Conservation (phyloP, 1,140 invertebrate genomes). For the Goniozus legneri region DNA sequence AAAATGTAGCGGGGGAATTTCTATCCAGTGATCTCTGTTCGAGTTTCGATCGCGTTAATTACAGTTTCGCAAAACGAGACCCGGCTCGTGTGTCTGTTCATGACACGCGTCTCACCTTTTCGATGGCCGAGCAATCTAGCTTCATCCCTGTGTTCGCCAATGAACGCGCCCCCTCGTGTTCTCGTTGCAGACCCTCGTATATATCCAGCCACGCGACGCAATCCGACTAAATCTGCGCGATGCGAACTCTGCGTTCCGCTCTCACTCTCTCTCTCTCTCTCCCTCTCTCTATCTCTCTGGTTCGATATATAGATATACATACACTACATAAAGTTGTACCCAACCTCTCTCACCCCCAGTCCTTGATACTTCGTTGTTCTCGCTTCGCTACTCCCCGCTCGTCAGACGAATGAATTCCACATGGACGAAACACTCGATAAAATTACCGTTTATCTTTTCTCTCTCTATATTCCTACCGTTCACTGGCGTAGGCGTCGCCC, state of each 20-base stretch:
- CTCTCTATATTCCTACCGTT: neutral
- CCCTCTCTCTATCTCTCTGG: neutral
- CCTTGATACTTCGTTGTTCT: too few relatives aligned
- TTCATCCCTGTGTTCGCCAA: neutral
- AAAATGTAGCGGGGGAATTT: too few relatives aligned
- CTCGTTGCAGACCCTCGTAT: neutral
- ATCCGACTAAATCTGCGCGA: neutral
- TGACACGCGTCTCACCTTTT: too few relatives aligned
- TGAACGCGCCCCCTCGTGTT: neutral
- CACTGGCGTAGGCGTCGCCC: neutral
- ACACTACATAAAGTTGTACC: too few relatives aligned
- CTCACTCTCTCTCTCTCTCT: neutral
- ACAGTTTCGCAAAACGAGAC: constrained; percentile 30
- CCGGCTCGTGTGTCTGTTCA: constrained; percentile 26
- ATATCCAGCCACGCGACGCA: neutral
- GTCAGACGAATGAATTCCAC: constrained; percentile 24
- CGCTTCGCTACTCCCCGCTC: too few relatives aligned
- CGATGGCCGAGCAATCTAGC: neutral
- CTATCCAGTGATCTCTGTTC: too few relatives aligned
- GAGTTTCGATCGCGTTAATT: constrained; percentile 38
- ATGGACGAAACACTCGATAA: constrained; percentile 16
- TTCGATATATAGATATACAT: too few relatives aligned
- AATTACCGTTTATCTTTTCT: constrained; percentile 30
- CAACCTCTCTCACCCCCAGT: too few relatives aligned
- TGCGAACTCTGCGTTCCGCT: neutral